Percentiles rank a stretch among this genome's conserved stretches.
These are phyloP conservation scores for Atta texana DNA, from an alignment of 1,140 invertebrate genomes.

Conservation along the genomic window DNA sequence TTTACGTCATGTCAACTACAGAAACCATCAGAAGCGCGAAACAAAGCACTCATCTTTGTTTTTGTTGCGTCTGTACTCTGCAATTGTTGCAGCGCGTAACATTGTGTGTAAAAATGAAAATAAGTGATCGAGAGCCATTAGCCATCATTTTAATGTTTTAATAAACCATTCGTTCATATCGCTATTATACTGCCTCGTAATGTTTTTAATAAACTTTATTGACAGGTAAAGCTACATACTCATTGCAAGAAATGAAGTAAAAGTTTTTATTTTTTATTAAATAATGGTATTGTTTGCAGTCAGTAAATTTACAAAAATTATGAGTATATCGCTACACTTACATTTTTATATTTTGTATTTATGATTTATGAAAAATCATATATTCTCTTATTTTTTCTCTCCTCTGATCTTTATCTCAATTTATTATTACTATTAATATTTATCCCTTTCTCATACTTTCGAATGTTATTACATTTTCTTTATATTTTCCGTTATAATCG, in stretches of 20 bases:
- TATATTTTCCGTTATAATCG: not conserved
- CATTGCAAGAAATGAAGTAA: not conserved
- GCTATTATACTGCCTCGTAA: slow-evolving; percentile 6
- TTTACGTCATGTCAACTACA: slow-evolving; percentile 22
- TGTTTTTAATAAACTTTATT: slow-evolving; percentile 22
- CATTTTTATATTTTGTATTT: slow-evolving; percentile 3
- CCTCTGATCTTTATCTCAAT: not conserved
- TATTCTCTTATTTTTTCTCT: not conserved
- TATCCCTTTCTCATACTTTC: not conserved
- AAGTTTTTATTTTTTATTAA: slow-evolving; percentile 21
- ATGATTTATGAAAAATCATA: not conserved
- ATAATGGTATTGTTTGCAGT: slow-evolving; percentile 14
- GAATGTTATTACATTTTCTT: not conserved
- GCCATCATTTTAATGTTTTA: slow-evolving; percentile 40
- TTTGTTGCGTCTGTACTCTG: slow-evolving; percentile 32
- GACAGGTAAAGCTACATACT: slow-evolving; percentile 17
- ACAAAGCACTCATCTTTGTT: slow-evolving; percentile 48
- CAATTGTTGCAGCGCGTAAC: slow-evolving; percentile 24
- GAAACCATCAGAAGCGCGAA: not conserved
- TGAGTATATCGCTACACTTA: too few relatives aligned
- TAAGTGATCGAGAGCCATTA: slow-evolving; percentile 28
- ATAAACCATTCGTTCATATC: not conserved
- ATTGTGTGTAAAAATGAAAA: slow-evolving; percentile 34
- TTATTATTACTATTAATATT: slow-evolving; percentile 3
- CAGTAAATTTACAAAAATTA: slow-evolving; percentile 17